These are phyloP conservation scores for Falco cherrug DNA, from an alignment of 2,797 vertebrate genomes.

Conservation along the genomic window DNA sequence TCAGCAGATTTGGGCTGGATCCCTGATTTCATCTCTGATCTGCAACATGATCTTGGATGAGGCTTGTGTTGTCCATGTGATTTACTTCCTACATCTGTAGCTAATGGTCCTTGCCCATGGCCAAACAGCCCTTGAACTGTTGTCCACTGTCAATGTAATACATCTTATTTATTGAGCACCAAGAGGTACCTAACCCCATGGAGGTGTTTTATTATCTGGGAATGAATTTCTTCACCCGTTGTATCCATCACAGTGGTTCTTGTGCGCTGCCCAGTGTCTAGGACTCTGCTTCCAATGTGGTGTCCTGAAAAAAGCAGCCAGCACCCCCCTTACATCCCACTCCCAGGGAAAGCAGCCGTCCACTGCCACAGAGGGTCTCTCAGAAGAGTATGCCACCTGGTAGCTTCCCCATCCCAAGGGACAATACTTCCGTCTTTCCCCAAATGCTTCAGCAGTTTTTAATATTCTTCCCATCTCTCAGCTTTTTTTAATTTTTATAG, in stretches of 20 bases:
- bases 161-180: conserved; percentile 15
- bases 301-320: neutral
- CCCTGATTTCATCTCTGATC: neutral
- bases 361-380: neutral
- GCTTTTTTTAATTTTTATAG: neutral
- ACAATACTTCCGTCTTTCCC: neutral
- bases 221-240: neutral
- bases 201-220: neutral
- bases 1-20: neutral
- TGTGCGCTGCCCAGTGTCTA: neutral
- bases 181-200: neutral
- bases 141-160: neutral
- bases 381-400: neutral
- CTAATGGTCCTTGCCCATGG: conserved; percentile 19
- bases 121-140: neutral
- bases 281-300: neutral
- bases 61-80: neutral
- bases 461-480: conserved; percentile 11
- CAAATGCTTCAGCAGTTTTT: neutral
- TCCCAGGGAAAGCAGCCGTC: neutral
- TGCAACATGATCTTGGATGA: neutral
- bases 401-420: neutral
- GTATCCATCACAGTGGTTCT: neutral
- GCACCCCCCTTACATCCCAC: neutral
- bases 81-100: conserved; percentile 2